Conservation (phyloP, 2,797 vertebrate genomes). For the Bufotes viridis region DNA sequence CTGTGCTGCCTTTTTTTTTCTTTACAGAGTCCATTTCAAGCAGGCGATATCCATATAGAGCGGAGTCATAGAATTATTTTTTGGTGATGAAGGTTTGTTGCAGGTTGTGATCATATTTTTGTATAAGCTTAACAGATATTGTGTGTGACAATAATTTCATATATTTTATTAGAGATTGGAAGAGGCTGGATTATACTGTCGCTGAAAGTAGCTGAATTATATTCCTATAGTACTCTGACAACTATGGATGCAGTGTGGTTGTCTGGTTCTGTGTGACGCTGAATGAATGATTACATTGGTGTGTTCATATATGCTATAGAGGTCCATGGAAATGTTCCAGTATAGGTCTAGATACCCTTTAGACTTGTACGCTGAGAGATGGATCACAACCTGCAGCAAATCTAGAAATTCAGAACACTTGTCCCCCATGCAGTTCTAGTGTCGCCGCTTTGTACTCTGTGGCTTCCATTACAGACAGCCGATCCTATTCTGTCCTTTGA, state of each 20-base stretch:
- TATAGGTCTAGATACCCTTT: neutral
- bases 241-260: neutral
- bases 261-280: neutral
- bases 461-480: neutral
- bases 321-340: neutral
- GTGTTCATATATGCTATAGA: neutral
- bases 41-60: neutral
- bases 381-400: conserved; percentile 30
- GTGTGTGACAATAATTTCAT: neutral
- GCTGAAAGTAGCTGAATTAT: neutral
- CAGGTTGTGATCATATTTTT: conserved; percentile 22
- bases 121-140: neutral
- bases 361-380: neutral
- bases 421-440: neutral
- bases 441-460: conserved; percentile 18
- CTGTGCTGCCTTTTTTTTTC: conserved; percentile 13
- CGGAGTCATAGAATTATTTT: neutral
- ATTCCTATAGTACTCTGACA: too few relatives aligned
- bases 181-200: neutral
- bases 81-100: conserved; percentile 24
- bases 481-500: neutral
- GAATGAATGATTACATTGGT: neutral
- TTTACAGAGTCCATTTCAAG: neutral
- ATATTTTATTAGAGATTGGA: neutral
- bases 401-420: neutral